phyloP scores from a whole-genome alignment of 2,113 vertebrate species.

The Orientallactaga bullata region DNA sequence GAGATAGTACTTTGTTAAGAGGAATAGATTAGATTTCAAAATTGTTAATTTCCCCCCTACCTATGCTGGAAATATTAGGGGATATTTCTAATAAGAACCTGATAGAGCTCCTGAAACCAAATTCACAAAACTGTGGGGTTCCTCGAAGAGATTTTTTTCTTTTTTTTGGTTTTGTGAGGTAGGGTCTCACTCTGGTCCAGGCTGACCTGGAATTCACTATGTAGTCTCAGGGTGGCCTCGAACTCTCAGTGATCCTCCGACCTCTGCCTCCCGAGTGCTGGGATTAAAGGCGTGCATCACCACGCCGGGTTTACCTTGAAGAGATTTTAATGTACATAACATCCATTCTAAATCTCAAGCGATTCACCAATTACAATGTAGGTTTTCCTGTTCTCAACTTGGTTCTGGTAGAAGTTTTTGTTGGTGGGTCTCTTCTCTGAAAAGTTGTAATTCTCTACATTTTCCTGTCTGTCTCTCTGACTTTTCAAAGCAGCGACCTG shows the following conservation, averaged over 20 bases:
- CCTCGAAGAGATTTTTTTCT: no score
- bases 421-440: not conserved
- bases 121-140: not conserved
- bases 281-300: no score
- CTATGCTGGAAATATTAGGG: not conserved
- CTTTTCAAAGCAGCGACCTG: not conserved
- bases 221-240: no score
- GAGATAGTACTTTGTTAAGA: not conserved
- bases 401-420: not conserved
- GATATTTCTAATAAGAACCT: not conserved
- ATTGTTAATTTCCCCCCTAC: not conserved
- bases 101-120: slow-evolving; percentile 2
- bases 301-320: no score
- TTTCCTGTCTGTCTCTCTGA: not conserved
- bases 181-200: no score
- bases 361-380: not conserved
- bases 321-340: not conserved
- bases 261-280: no score
- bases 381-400: not conserved
- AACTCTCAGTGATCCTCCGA: no score
- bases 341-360: not conserved
- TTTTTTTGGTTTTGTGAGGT: no score
- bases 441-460: not conserved
- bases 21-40: slow-evolving; percentile 18
- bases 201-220: no score